Evolutionary conservation across 2,797 vertebrate species (phyloP), one percentile per base, ranked within the genome.

Genomic region (Pseudochirops corinnae): DNA sequence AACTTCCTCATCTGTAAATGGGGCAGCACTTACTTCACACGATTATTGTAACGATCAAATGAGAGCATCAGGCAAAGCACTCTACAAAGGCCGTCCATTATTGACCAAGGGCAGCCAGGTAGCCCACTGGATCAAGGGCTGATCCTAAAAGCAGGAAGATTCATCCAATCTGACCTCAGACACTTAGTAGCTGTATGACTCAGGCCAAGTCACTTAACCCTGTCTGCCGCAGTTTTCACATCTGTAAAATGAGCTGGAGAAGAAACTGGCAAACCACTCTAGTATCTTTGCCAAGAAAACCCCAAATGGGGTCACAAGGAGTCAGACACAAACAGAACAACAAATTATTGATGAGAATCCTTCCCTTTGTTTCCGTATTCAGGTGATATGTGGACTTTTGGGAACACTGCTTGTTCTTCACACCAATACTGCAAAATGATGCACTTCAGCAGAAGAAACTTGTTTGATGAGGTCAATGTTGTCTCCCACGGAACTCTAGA

Each of bases 381-480:
- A 14, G 60, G n/a, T 90, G 82, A 58, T 21, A 33, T 0, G 3
- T 1, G 7, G 50, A 50, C 50, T 1, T 33, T 28, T 50, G 3
- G 58, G 55, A 52, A 21, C 33, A 56, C 67, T 93, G 58, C 39
- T 7, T 46, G 2, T 82, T 46, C 29, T 93, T 94, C 18, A 56
- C 10, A n/a, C 21, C 31, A 53, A 92, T 53, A 60, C 31, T 92
- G 1, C 24, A 91, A 95, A 60, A 55, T 58, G 90, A 55, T 7
- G 21, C 31, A 91, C 95, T 94, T 93, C 52, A 56, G 52, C 28
- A 92, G 91, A 7, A 93, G 11, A 56, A 52, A 46, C 91, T 91
- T 3, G 3, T 16, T 87, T 39, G 58, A 3, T 33, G 21, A 82
- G 90, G 21, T 21, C 26, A 29, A 14, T 33, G 90, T 50, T 95